These are phyloP conservation scores for Caenorhabditis afra DNA, from an alignment of 2,888 invertebrate genomes.

Conservation along the genomic window DNA sequence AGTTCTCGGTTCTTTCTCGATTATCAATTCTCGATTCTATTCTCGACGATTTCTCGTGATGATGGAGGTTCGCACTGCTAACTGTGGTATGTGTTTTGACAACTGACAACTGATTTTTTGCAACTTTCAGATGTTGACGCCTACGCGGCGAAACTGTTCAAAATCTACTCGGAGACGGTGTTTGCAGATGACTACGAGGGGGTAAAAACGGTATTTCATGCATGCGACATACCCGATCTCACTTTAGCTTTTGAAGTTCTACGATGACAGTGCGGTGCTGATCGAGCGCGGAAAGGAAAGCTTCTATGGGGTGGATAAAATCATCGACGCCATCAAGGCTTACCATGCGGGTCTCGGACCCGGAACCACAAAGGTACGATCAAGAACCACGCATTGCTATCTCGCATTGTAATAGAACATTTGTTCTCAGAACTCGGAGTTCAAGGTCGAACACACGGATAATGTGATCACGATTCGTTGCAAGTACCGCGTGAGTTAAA, in stretches of 20 bases:
- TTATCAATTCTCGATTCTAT: neutral
- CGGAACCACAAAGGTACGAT: conserved; percentile 46
- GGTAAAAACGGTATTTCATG: neutral
- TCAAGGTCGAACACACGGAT: conserved; percentile 50
- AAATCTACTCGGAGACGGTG: conserved; percentile 50
- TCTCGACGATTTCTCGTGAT: neutral
- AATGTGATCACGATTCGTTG: conserved; percentile 43
- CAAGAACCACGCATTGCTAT: too few species aligned
- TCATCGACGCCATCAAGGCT: conserved; percentile 52
- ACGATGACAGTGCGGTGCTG: conserved; percentile 55
- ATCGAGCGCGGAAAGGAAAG: conserved; percentile 54
- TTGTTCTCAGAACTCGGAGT: conserved; percentile 50
- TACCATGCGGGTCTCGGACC: conserved; percentile 54
- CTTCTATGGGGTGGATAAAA: conserved; percentile 41
- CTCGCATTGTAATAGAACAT: conserved; percentile 42
- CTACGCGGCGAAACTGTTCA: conserved; percentile 45
- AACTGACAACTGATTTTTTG: too few species aligned
- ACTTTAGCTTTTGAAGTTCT: conserved; percentile 43
- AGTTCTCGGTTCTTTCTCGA: conserved; percentile 3
- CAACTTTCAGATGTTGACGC: conserved; percentile 30
- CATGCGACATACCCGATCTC: neutral
- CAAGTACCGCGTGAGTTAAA: conserved; percentile 52
- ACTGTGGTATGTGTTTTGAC: conserved; percentile 27
- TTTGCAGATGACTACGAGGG: conserved; percentile 55
- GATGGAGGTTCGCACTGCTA: conserved; percentile 35